Percentiles rank a stretch among this genome's conserved stretches.
phyloP scores from a whole-genome alignment of 2,888 invertebrate species.

The Pterobdella sp. region DNA sequence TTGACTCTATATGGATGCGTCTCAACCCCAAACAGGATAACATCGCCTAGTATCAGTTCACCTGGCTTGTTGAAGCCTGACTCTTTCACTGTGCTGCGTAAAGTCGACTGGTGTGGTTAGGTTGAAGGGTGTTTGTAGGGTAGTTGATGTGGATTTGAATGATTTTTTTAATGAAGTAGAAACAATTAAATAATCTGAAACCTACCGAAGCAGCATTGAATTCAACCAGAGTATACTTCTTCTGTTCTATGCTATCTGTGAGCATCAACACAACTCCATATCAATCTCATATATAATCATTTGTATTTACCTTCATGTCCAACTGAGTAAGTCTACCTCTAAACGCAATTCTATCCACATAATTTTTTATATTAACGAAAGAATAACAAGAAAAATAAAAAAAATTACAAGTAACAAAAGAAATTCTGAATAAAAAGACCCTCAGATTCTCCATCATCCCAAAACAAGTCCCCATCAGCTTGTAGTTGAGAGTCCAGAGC shows the following conservation, averaged over 20 bases:
- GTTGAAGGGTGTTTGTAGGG: no score
- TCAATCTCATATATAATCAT: no score
- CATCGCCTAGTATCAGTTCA: background rate
- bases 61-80: background rate
- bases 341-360: background rate
- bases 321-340: no score
- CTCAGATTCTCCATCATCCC: conserved; percentile 71
- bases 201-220: background rate
- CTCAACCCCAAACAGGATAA: background rate
- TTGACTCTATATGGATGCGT: background rate
- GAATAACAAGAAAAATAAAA: conserved; percentile 8
- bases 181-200: no score
- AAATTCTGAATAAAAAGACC: conserved; percentile 30
- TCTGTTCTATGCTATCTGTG: conserved; percentile 7
- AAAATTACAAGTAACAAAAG: background rate
- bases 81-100: background rate
- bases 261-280: no score
- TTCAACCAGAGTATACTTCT: background rate
- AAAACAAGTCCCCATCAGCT: conserved; percentile 63
- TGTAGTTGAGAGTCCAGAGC: conserved; percentile 55
- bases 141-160: no score
- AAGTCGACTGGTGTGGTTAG: conserved; percentile 2
- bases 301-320: no score
- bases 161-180: no score
- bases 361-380: background rate